phyloP scores from a whole-genome alignment of 2,797 vertebrate genomes.

The Lutjanus campechanus region DNA sequence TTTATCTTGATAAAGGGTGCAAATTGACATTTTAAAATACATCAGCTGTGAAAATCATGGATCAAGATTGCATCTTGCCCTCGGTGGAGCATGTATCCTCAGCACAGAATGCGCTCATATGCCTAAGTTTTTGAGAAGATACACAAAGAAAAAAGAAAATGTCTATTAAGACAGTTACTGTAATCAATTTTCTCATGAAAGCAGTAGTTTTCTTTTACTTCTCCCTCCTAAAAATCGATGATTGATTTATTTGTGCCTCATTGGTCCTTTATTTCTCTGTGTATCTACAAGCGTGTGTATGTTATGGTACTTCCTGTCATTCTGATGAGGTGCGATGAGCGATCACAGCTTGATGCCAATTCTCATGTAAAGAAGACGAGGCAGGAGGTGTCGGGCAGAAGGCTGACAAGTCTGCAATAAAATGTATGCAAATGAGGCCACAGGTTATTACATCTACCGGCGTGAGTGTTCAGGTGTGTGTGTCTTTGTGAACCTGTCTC shows the following conservation, averaged over 20 bases:
- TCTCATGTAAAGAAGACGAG: slow-evolving; percentile 51
- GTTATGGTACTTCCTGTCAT: slow-evolving; percentile 49
- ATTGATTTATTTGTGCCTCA: slow-evolving; percentile 32
- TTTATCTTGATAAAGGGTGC: slow-evolving; percentile 61
- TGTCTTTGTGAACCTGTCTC: slow-evolving; percentile 23
- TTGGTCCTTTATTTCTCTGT: slow-evolving; percentile 32
- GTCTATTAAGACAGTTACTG: background rate
- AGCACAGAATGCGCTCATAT: background rate
- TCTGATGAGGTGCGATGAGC: slow-evolving; percentile 53
- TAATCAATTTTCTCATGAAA: slow-evolving; percentile 31
- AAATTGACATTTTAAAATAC: slow-evolving; percentile 70
- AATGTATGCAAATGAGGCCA: slow-evolving; percentile 81
- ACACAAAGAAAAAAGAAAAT: background rate
- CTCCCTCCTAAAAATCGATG: background rate
- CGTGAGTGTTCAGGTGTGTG: slow-evolving; percentile 23
- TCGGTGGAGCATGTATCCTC: slow-evolving; percentile 15
- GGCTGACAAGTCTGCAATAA: slow-evolving; percentile 75
- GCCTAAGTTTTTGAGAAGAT: background rate
- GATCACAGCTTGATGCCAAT: slow-evolving; percentile 65
- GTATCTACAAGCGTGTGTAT: slow-evolving; percentile 14
- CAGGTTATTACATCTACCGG: slow-evolving; percentile 73
- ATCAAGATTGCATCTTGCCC: slow-evolving; percentile 59
- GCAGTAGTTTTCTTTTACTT: slow-evolving; percentile 21
- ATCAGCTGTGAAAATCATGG: slow-evolving; percentile 56
- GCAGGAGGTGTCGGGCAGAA: slow-evolving; percentile 49